Conservation (phyloP, 2,797 vertebrate species). For the Danio jaintianensis region DNA sequence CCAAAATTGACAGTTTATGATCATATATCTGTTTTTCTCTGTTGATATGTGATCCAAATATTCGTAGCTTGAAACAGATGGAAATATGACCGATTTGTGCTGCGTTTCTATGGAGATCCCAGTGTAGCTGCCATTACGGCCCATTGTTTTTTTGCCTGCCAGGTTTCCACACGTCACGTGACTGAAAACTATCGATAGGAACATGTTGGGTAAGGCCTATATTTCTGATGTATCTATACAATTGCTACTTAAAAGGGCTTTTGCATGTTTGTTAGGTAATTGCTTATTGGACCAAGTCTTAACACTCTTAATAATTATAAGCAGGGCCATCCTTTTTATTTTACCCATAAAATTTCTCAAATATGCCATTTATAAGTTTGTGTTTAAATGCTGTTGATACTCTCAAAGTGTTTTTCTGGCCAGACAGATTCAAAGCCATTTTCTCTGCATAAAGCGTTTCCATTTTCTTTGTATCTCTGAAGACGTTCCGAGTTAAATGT, state of each 20-base stretch:
- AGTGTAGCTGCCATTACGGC: too few relatives aligned
- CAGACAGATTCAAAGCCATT: not conserved
- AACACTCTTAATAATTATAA: not conserved
- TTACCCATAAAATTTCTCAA: not conserved
- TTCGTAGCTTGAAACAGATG: too few relatives aligned
- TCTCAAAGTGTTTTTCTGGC: not conserved
- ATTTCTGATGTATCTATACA: not conserved
- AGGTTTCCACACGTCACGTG: too few relatives aligned
- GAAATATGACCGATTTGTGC: too few relatives aligned
- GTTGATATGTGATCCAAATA: too few relatives aligned
- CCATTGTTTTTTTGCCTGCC: too few relatives aligned
- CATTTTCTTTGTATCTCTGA: not conserved
- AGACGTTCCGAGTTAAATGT: conserved; percentile 1
- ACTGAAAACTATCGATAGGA: too few relatives aligned
- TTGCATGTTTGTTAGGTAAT: not conserved
- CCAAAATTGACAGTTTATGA: too few relatives aligned
- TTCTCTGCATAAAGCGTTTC: not conserved
- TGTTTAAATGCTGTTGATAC: not conserved
- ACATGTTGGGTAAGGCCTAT: not conserved
- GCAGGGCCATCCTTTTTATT: not conserved
- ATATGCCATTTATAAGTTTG: not conserved
- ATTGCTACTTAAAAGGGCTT: not conserved
- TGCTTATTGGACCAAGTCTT: not conserved
- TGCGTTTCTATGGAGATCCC: too few relatives aligned
- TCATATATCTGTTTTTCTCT: too few relatives aligned